Conservation (phyloP, 1,140 invertebrate genomes). For the Alviniconcha marisindica region DNA sequence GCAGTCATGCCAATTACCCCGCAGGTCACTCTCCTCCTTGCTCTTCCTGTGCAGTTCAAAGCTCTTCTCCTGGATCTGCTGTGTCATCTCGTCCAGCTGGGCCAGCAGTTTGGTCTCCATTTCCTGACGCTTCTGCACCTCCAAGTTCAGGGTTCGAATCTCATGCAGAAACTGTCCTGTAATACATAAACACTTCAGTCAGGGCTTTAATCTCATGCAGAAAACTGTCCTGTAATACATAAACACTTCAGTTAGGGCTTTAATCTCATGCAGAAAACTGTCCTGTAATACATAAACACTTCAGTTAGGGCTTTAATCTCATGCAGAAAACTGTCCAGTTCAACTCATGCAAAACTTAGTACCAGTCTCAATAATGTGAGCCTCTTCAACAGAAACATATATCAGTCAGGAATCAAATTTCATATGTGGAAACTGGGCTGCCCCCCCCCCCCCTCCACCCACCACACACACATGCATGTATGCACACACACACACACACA, state of each 20-base stretch:
- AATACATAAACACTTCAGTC: background rate
- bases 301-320: slow-evolving; percentile 34
- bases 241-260: slow-evolving; percentile 26
- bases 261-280: slow-evolving; percentile 38
- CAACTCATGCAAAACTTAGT: too few relatives aligned
- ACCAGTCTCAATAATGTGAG: too few relatives aligned
- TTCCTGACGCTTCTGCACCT: slow-evolving; percentile 14
- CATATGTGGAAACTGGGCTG: too few relatives aligned
- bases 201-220: slow-evolving; percentile 36
- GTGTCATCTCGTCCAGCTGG: slow-evolving; percentile 33
- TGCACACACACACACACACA: background rate
- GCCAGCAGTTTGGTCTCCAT: slow-evolving; percentile 4
- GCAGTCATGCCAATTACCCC: too few relatives aligned
- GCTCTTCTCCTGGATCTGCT: slow-evolving; percentile 37
- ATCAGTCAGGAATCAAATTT: too few relatives aligned
- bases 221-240: slow-evolving; percentile 27
- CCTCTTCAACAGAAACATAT: background rate
- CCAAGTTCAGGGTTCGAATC: slow-evolving; percentile 33
- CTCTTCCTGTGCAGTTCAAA: slow-evolving; percentile 31
- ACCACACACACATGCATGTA: background rate
- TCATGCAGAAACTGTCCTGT: slow-evolving; percentile 39
- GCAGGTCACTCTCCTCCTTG: slow-evolving; percentile 32
- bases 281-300: slow-evolving; percentile 11
- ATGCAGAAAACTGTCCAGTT: slow-evolving; percentile 37
- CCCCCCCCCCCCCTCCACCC: background rate